Percentiles rank a stretch among this genome's conserved stretches.
Evolutionary conservation across 2,797 vertebrate species (phyloP).

Genomic region (Etheostoma perlongum): DNA sequence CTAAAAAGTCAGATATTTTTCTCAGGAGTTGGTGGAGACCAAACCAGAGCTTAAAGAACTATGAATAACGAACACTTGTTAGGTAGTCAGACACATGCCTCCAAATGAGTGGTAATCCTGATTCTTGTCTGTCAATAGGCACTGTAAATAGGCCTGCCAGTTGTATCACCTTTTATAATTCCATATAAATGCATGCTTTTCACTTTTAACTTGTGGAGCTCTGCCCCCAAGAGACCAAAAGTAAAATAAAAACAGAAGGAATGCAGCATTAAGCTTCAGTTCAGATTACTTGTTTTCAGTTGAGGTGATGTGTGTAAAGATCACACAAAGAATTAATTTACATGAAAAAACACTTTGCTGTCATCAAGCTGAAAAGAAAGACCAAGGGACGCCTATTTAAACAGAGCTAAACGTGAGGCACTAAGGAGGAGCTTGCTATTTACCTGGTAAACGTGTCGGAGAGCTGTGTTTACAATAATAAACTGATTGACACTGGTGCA

Average conservation of each 20-base stretch:
- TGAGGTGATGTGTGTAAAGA: slow-evolving; percentile 16
- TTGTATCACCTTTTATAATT: not conserved
- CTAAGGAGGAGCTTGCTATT: slow-evolving; percentile 50
- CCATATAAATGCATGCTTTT: not conserved
- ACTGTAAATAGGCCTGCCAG: not conserved
- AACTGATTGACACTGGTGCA: slow-evolving; percentile 64
- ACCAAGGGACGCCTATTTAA: slow-evolving; percentile 32
- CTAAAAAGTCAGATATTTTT: too few relatives aligned
- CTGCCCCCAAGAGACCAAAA: not conserved
- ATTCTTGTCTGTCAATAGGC: not conserved
- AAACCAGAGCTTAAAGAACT: slow-evolving; percentile 1
- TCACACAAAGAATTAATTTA: slow-evolving; percentile 23
- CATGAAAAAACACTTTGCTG: slow-evolving; percentile 26
- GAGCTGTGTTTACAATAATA: slow-evolving; percentile 66
- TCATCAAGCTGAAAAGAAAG: slow-evolving; percentile 26
- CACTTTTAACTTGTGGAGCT: not conserved
- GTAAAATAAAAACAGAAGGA: not conserved
- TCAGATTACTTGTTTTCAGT: slow-evolving; percentile 11
- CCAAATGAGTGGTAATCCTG: not conserved
- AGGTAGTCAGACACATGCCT: not conserved
- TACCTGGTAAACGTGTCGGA: slow-evolving; percentile 49
- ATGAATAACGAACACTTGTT: not conserved
- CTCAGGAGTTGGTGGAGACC: not conserved
- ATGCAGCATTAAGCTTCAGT: slow-evolving; percentile 1
- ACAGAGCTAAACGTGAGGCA: slow-evolving; percentile 29